These are phyloP conservation scores for Tetrax tetrax DNA, from an alignment of 2,113 vertebrate genomes.

Conservation along the genomic window DNA sequence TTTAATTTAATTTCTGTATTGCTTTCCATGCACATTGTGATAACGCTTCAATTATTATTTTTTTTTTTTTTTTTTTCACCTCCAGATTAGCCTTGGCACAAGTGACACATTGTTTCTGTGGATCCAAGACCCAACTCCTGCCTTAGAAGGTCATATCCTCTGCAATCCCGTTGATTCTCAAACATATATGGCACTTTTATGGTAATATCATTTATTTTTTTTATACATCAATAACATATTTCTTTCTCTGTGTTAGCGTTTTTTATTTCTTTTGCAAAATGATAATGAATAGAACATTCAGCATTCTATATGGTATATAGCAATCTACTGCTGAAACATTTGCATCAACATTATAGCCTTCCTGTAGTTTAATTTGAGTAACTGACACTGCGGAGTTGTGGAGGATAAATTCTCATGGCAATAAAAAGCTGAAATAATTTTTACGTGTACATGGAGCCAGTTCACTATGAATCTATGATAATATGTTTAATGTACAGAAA, in stretches of 20 bases:
- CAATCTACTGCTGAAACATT: slow-evolving; percentile 33
- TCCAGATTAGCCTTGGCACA: slow-evolving; percentile 90
- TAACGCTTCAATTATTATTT: slow-evolving; percentile 44
- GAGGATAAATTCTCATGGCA: slow-evolving; percentile 5
- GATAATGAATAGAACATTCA: slow-evolving; percentile 27
- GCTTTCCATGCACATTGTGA: slow-evolving; percentile 55
- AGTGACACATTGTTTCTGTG: slow-evolving; percentile 95
- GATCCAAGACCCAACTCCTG: slow-evolving; percentile 85
- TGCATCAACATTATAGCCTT: not conserved
- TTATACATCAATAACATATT: not conserved
- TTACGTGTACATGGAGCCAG: accelerated
- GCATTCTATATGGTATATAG: not conserved
- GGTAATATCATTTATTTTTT: slow-evolving; percentile 73
- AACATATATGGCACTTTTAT: slow-evolving; percentile 92
- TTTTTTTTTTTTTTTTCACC: not conserved
- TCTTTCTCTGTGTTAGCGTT: not conserved
- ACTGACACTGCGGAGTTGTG: not conserved
- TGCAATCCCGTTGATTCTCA: slow-evolving; percentile 85
- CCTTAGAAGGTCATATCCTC: slow-evolving; percentile 91
- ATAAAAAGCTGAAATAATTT: slow-evolving; percentile 32
- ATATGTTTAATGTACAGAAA: not conserved
- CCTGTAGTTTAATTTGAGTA: slow-evolving; percentile 27
- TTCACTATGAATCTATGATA: not conserved
- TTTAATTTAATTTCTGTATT: slow-evolving; percentile 73
- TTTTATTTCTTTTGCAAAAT: slow-evolving; percentile 45